Evolutionary conservation across 1,140 invertebrate genomes (phyloP), one percentile per base, ranked within the genome.

Genomic region (Daktulosphaira vitifoliae): DNA sequence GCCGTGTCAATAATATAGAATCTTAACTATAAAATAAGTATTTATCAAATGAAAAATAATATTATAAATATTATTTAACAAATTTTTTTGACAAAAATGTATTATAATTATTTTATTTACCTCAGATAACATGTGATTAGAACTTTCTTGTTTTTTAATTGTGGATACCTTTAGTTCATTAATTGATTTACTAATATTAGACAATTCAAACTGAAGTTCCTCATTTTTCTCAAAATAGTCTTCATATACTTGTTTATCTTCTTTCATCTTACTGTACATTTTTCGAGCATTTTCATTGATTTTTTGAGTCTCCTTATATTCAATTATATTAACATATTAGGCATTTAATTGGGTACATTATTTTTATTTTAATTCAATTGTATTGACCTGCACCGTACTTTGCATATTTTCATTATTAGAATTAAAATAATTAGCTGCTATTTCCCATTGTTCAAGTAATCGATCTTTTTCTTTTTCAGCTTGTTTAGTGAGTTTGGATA

Each of bases 381-480:
- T 29, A 65, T 65, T 62, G 68, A 75, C 73, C 65, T 70, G 68
- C 0, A 72, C 62, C 7, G 53, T 70, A n/a, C 70, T 54, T 50
- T 74, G 68, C 44, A 75, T 74, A 13, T 72, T 69, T 33, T 73
- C 67, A 37, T 78, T 74, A 26, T 72, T 71, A 53, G 76, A 71
- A 15, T 72, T 69, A 0, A 76, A 68, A 42, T 78, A 70, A 4
- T 68, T 59, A 0, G 73, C 72, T 25, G 76, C 74, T 29, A 75
- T 71, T 13, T 72, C 73, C 77, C 76, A 79, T 23, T 76, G 76
- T 56, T 72, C 71, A 65, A 78, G 75, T 29, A 78, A 70, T 9
- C 74, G 71, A 4, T 69, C 68, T 42, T 75, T 72, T 66, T 78
- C 76, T 16, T 70, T 70, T 22, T 77, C 70, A 13, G 71, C 70